Conservation (phyloP, 2,113 vertebrate genomes). For the Junco hyemalis region DNA sequence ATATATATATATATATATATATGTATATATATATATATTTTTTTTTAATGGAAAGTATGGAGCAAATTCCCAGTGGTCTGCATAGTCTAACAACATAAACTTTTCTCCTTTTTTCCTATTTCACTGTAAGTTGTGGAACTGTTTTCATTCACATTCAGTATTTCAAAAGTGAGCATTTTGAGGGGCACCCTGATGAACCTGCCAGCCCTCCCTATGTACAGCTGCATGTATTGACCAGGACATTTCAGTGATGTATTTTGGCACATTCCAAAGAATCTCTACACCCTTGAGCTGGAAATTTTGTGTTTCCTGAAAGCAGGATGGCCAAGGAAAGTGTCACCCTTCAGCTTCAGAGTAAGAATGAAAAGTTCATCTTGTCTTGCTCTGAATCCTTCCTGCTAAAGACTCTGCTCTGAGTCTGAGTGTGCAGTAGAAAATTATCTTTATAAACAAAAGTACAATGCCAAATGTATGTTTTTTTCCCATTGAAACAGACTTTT, state of each 20-base stretch:
- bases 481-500: neutral
- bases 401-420: neutral
- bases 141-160: neutral
- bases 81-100: neutral
- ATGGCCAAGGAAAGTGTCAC: neutral
- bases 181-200: neutral
- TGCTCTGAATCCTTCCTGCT: neutral
- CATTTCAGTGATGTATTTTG: neutral
- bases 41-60: neutral
- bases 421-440: neutral
- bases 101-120: neutral
- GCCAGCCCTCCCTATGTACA: neutral
- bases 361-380: neutral
- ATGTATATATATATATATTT: too few species aligned
- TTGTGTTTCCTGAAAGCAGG: neutral
- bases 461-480: neutral
- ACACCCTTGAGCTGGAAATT: neutral
- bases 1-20: too few species aligned
- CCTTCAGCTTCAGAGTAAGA: neutral
- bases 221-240: accelerated
- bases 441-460: neutral
- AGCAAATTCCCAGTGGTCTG: neutral
- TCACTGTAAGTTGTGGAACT: neutral
- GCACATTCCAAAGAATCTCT: neutral
- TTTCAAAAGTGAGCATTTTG: neutral